Evolutionary conservation across 2,113 vertebrate species (phyloP), one percentile per base, ranked within the genome.

Genomic region (Festucalex cinctus): DNA sequence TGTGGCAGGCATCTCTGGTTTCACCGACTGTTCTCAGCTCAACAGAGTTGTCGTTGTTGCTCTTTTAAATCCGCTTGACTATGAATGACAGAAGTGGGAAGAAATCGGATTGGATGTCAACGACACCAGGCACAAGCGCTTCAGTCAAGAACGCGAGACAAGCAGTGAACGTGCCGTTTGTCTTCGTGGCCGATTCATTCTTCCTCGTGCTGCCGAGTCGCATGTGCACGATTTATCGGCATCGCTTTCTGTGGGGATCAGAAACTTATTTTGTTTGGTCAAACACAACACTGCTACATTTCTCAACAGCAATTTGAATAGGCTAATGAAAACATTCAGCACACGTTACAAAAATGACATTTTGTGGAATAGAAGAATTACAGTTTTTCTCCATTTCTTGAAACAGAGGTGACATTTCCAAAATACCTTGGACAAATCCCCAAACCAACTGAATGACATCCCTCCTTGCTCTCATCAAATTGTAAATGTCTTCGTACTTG

Each of bases 21-120:
- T 62, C 36, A 60, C 22, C 66, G 73, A 68, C 64, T 41, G 68
- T 74, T 79, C 75, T 85, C 76, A 54, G 71, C 36, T n/a, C 62
- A 71, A 70, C 67, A 39, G 66, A 63, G 68, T 64, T 63, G 59
- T n/a, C n/a, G n/a, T 19, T 57, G 26, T 16, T 32, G 54, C 14
- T 58, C 62, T 74, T 74, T 72, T 71, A 67, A 68, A 69, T 62
- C 68, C 37, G 80, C 77, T 84, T 59, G 64, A 37, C 56, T 54
- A 10, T 48, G 71, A 75, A 68, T 69, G 78, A 86, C 83, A 83
- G 76, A 65, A 36, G 69, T 66, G 57, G 77, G 79, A 74, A 61
- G 72, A 58, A 22, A 73, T 57, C 65, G 73, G 72, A 85, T 84
- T 82, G 78, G 72, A 74, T 83, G 82, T 69, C 82, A 77, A 66